Conservation (phyloP, 2,888 invertebrate genomes). For the Eudemis profundana region DNA sequence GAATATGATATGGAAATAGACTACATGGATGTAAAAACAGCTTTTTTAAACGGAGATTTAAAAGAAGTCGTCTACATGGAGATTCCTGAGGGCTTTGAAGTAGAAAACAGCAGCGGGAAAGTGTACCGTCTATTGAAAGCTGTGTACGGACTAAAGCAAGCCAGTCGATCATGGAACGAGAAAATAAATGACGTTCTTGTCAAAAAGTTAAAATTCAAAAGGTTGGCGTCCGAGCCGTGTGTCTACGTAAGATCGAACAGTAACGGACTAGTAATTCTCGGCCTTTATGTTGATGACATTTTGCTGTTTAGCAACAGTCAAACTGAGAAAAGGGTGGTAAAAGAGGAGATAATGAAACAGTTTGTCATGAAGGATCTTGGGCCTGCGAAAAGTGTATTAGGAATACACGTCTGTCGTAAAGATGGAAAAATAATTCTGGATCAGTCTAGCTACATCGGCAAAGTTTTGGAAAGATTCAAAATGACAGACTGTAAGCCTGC, state of each 20-base stretch:
- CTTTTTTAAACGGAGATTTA: too few relatives aligned
- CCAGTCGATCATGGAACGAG: too few relatives aligned
- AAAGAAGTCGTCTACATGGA: background rate
- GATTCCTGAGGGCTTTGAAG: slow-evolving; percentile 1
- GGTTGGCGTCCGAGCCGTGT: too few relatives aligned
- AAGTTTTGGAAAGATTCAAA: slow-evolving; percentile 16
- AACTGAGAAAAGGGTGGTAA: background rate
- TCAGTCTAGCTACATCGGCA: slow-evolving; percentile 2
- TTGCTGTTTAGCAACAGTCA: background rate
- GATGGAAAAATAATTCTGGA: background rate
- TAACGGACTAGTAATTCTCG: too few relatives aligned
- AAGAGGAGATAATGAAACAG: background rate
- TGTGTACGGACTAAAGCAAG: too few relatives aligned
- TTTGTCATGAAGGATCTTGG: slow-evolving; percentile 13
- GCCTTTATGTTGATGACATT: background rate
- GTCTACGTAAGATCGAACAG: too few relatives aligned
- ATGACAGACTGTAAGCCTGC: slow-evolving; percentile 11
- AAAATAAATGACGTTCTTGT: background rate
- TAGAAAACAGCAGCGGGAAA: background rate
- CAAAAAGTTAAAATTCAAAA: too few relatives aligned
- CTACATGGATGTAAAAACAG: too few relatives aligned
- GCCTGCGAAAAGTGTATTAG: slow-evolving; percentile 1
- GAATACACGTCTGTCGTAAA: background rate
- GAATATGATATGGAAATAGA: too few relatives aligned
- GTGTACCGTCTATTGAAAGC: background rate